These are phyloP conservation scores for Oryzias sinensis DNA, from an alignment of 2,797 vertebrate species.

Conservation along the genomic window DNA sequence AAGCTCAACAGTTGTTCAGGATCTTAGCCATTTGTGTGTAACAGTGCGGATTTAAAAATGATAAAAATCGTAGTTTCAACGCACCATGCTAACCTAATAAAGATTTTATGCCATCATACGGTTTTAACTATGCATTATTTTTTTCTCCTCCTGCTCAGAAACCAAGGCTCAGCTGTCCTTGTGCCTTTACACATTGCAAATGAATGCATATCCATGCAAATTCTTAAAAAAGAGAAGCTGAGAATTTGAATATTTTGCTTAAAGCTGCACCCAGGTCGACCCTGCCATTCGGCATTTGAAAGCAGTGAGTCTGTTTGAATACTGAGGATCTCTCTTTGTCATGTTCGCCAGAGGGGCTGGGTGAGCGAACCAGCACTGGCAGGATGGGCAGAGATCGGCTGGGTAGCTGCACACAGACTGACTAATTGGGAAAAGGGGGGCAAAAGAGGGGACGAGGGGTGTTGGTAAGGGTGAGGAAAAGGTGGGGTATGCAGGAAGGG, in stretches of 20 bases:
- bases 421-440: conserved; percentile 82
- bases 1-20: no score
- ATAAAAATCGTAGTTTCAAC: conserved; percentile 34
- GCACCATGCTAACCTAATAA: conserved; percentile 46
- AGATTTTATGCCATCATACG: conserved; percentile 63
- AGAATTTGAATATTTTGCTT: conserved; percentile 80
- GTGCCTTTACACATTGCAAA: conserved; percentile 76
- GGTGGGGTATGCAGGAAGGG: conserved; percentile 65
- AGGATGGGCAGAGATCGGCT: conserved; percentile 73
- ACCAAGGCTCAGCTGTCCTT: conserved; percentile 78
- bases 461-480: conserved; percentile 65
- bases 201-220: conserved; percentile 82
- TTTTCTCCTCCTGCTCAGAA: conserved; percentile 47
- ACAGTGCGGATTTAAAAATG: background rate
- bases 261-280: conserved; percentile 77
- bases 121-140: conserved; percentile 71
- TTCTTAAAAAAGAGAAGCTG: conserved; percentile 74
- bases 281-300: conserved; percentile 76
- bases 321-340: conserved; percentile 78
- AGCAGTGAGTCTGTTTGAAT: conserved; percentile 76
- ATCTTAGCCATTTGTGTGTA: no score
- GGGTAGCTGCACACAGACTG: conserved; percentile 71
- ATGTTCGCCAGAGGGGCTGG: conserved; percentile 77
- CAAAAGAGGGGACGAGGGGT: conserved; percentile 50
- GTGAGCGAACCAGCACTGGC: conserved; percentile 75